Evolutionary conservation across 2,113 vertebrate genomes (phyloP).

Genomic region (Arvicanthis niloticus): DNA sequence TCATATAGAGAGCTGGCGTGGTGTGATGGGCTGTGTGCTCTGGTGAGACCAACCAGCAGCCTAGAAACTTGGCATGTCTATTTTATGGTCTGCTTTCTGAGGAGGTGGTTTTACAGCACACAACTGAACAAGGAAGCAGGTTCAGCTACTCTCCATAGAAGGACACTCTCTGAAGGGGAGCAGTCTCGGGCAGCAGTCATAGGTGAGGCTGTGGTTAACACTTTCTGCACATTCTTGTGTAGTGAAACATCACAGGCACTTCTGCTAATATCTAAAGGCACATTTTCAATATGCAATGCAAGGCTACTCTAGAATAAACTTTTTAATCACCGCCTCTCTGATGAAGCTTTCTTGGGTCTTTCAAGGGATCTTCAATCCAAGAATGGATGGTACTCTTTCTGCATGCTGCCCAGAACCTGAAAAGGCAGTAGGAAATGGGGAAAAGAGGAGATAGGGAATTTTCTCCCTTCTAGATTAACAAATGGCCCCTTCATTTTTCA

Average conservation of each 20-base stretch:
- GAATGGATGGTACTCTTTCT: conserved; percentile 92
- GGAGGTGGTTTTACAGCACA: background rate
- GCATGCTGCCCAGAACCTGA: conserved; percentile 90
- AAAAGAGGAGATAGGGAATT: background rate
- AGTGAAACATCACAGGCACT: conserved; percentile 82
- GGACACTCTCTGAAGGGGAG: background rate
- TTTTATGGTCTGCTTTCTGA: background rate
- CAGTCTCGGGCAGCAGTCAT: background rate
- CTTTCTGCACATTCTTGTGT: conserved; percentile 79
- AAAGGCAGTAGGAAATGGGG: background rate
- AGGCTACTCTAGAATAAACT: conserved; percentile 91
- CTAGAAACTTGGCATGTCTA: background rate
- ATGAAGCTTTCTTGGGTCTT: conserved; percentile 90
- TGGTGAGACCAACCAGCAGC: background rate
- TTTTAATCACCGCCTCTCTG: conserved; percentile 91
- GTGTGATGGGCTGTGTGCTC: background rate
- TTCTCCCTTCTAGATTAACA: background rate
- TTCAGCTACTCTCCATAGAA: background rate
- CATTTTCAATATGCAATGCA: conserved; percentile 62
- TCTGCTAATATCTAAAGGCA: conserved; percentile 88
- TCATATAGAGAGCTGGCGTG: background rate
- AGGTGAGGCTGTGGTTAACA: background rate
- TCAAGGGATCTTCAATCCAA: conserved; percentile 95
- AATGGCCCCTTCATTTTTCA: background rate
- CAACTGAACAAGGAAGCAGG: background rate